Percentiles rank a stretch among this genome's conserved stretches.
phyloP scores from a whole-genome alignment of 2,888 invertebrate species.

The Deilephila elpenor region DNA sequence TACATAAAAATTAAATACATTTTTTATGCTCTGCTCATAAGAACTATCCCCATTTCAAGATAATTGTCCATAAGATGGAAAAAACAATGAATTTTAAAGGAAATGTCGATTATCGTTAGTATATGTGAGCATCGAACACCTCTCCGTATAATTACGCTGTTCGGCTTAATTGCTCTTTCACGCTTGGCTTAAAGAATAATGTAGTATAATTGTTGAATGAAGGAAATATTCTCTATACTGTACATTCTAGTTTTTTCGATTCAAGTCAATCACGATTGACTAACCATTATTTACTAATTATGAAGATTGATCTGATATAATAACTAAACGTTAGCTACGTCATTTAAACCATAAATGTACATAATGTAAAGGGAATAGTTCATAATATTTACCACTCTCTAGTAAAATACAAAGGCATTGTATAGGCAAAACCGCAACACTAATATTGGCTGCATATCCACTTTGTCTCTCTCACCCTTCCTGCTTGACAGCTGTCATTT shows the following conservation, averaged over 20 bases:
- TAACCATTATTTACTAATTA: neutral
- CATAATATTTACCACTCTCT: no score
- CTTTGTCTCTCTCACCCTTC: no score
- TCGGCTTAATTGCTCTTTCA: neutral
- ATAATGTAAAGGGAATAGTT: no score
- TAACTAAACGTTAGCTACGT: neutral
- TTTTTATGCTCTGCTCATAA: neutral
- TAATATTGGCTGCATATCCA: no score
- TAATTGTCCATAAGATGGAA: no score
- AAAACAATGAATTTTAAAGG: neutral
- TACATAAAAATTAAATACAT: neutral
- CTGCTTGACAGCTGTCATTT: no score
- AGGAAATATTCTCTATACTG: conserved; percentile 1
- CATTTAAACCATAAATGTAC: no score
- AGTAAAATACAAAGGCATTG: no score
- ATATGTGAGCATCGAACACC: neutral
- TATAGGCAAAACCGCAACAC: no score
- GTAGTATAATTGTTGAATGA: conserved; percentile 2
- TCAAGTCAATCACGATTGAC: no score
- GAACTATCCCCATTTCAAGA: no score
- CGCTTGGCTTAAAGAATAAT: conserved; percentile 2
- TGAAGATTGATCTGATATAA: neutral
- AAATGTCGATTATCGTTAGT: neutral
- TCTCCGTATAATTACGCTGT: neutral
- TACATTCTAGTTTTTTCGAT: conserved; percentile 3